A percentile compares a stretch with the other conserved stretches of the same genome.
These are phyloP conservation scores for Kuschelorhynchus macadamiae DNA, from an alignment of 2,888 invertebrate species.

Conservation along the genomic window DNA sequence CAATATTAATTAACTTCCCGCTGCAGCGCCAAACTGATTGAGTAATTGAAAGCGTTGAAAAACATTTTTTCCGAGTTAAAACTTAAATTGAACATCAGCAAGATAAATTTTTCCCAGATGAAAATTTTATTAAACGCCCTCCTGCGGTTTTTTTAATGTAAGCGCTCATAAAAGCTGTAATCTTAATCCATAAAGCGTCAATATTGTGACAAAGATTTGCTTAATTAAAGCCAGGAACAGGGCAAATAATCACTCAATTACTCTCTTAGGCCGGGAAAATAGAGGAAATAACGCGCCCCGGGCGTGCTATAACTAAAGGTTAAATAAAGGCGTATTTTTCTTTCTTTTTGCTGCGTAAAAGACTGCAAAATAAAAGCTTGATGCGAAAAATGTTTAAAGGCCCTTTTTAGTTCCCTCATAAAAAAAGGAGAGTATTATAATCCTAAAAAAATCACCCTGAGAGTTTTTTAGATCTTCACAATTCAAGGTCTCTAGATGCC, in stretches of 20 bases:
- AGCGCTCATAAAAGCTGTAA: conserved; percentile 43
- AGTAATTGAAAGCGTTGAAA: conserved; percentile 24
- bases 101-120: conserved; percentile 36
- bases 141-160: conserved; percentile 45
- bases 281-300: conserved; percentile 31
- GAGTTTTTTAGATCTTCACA: too few relatives aligned
- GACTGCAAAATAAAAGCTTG: too few relatives aligned
- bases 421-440: too few relatives aligned
- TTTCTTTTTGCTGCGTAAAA: too few relatives aligned
- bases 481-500: too few relatives aligned
- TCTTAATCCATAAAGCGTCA: conserved; percentile 51
- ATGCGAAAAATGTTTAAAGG: too few relatives aligned
- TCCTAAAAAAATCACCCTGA: too few relatives aligned
- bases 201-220: conserved; percentile 51
- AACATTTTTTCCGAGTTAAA: conserved; percentile 37
- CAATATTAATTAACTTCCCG: conserved; percentile 16
- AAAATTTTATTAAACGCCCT: conserved; percentile 45
- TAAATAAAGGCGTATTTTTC: neutral
- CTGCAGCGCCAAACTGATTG: conserved; percentile 11
- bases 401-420: too few relatives aligned
- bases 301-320: conserved; percentile 22
- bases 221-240: conserved; percentile 49
- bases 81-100: conserved; percentile 33
- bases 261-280: conserved; percentile 40
- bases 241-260: conserved; percentile 55